phyloP scores from a whole-genome alignment of 2,888 invertebrate genomes.

The Ichneumoninae sp. region DNA sequence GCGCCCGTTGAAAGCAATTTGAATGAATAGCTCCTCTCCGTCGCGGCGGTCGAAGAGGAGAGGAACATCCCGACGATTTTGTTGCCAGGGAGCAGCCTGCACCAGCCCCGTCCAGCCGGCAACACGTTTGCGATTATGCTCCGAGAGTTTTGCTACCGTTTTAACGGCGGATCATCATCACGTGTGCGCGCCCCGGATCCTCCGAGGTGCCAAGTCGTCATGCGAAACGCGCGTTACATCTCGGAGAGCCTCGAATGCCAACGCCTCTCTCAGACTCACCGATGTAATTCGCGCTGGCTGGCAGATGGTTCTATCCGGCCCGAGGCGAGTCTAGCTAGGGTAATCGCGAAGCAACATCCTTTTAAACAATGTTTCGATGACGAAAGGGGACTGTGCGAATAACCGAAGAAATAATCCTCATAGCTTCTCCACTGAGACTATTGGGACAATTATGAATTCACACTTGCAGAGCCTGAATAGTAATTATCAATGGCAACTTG shows the following conservation, averaged over 20 bases:
- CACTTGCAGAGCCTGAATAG: not conserved
- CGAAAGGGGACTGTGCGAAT: not conserved
- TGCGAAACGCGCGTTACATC: slow-evolving; percentile 9
- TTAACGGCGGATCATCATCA: slow-evolving; percentile 37
- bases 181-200: slow-evolving; percentile 11
- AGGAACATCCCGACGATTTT: slow-evolving; percentile 31
- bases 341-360: not conserved
- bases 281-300: not conserved
- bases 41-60: not conserved
- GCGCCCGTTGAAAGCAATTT: slow-evolving; percentile 58
- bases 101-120: slow-evolving; percentile 6
- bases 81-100: slow-evolving; percentile 25
- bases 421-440: not conserved
- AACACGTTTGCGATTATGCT: slow-evolving; percentile 21
- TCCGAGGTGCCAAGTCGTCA: slow-evolving; percentile 24
- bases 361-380: not conserved
- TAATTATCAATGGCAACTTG: too few species aligned
- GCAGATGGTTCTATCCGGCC: slow-evolving; percentile 3
- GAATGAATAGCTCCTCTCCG: slow-evolving; percentile 40
- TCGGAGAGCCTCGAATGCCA: not conserved
- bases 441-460: not conserved
- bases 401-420: not conserved
- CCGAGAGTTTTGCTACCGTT: slow-evolving; percentile 37
- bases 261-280: not conserved
- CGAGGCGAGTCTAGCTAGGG: not conserved